phyloP scores from a whole-genome alignment of 2,797 vertebrate genomes.

The Natrix natrix region DNA sequence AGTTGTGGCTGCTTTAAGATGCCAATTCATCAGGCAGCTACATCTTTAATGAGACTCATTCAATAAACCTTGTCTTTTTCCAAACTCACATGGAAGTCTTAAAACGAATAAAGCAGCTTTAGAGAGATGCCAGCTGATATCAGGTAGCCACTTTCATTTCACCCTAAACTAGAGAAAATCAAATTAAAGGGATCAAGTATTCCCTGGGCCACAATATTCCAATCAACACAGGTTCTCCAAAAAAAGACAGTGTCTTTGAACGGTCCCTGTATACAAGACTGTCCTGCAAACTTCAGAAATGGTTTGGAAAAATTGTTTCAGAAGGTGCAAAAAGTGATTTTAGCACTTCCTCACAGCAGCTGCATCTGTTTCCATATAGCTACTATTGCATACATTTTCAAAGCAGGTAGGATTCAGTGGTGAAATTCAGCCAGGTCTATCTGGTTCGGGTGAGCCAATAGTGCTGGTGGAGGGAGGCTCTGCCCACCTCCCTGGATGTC shows the following conservation, averaged over 20 bases:
- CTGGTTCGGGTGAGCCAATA: no score
- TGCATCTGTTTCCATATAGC: neutral
- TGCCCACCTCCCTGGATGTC: no score
- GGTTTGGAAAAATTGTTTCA: neutral
- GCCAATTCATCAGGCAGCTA: neutral
- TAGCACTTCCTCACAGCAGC: neutral
- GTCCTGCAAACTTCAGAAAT: neutral
- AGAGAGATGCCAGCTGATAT: neutral
- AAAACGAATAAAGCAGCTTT: neutral
- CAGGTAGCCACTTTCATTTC: neutral
- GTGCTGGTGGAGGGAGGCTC: no score
- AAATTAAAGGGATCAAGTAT: neutral
- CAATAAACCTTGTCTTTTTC: neutral
- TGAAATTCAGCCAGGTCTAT: no score
- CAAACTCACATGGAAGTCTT: neutral
- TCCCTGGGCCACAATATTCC: neutral
- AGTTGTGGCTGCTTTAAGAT: neutral
- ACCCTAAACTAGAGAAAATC: neutral
- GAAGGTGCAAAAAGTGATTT: neutral
- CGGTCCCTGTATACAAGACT: neutral
- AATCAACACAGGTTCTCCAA: neutral
- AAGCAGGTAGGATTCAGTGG: no score
- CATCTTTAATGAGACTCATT: neutral
- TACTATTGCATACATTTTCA: neutral
- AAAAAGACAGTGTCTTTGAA: neutral